Base-by-base conservation (phyloP, 1,140 invertebrate genomes). In the Spodoptera frugiperda region DNA sequence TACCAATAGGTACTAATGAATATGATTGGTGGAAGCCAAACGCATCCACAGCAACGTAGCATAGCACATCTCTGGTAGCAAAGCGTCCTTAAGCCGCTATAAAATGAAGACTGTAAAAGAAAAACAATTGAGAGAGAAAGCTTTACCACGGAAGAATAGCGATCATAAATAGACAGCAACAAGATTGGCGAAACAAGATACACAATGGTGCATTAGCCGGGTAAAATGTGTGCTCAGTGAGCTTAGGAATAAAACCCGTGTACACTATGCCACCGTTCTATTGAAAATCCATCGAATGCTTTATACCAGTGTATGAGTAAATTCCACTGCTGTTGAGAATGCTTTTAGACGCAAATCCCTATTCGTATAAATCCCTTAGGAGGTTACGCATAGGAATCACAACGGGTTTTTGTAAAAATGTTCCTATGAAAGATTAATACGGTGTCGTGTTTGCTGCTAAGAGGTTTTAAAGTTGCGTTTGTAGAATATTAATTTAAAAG, bases 251-350 rank as follows among this genome's bases (percentile, higher is more conserved):
- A 71, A 71, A 71, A 71, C 46, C 15, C 51, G 39, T 25, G 57
- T 49, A 65, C 61, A 65, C 44, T 49, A 39, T 17, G 51, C 12
- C 2, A 39, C 3, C 49, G 51, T 71, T 71, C 48, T 71, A 71
- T 55, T 71, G 68, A 71, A 71, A 71, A 71, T 55, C 68, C 68
- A 71, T 71, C 30, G 53, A 55, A 71, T 49, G 19, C 59, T 17
- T 44, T 53, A 39, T 30, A 39, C 51, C 10, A 21, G 53, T 46
- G 33, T 55, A 71, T 54, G 61, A 53, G 51, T 53, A 55, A 71
- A 54, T 71, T 71, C 49, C 51, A 55, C 49, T 71, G 39, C 61
- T 65, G 61, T 65, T 65, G 68, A 71, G 68, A 71, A 55, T 71
- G 51, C 68, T 71, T 71, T 71, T 71, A 71, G 68, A 71, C 30